phyloP scores from a whole-genome alignment of 2,797 vertebrate species.

The Poliocrania exsul region DNA sequence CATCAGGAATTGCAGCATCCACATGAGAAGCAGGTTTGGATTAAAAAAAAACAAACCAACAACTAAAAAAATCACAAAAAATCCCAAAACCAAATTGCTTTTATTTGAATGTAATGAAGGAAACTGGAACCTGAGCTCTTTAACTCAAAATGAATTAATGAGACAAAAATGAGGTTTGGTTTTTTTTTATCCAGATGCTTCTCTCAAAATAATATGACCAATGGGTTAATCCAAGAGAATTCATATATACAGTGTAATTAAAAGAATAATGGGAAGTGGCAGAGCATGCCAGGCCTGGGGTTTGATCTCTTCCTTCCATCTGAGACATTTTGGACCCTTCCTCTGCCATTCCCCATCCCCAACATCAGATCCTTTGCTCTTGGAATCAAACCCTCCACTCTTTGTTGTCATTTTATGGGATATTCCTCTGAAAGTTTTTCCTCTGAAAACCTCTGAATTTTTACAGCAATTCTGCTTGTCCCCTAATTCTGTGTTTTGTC shows the following conservation, averaged over 20 bases:
- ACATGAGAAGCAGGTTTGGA: background rate
- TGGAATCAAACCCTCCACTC: background rate
- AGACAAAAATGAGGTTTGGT: background rate
- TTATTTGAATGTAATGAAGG: background rate
- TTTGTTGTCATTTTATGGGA: background rate
- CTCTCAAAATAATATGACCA: background rate
- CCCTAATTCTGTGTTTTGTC: background rate
- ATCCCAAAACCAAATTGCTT: background rate
- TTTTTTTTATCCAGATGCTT: background rate
- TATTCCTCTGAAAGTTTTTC: background rate
- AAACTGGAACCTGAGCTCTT: background rate
- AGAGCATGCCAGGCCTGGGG: background rate
- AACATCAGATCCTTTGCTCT: background rate
- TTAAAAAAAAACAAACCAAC: background rate
- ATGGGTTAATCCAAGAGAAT: background rate
- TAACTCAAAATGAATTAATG: background rate
- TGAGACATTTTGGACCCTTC: background rate
- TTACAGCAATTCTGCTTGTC: background rate
- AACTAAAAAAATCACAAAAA: background rate
- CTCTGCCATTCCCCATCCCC: background rate
- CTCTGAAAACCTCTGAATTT: background rate
- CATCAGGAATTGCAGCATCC: background rate
- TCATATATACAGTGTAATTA: background rate
- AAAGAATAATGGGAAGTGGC: background rate
- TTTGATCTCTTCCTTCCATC: background rate